phyloP scores from a whole-genome alignment of 2,888 invertebrate genomes.

The Hyposoter dolosus region DNA sequence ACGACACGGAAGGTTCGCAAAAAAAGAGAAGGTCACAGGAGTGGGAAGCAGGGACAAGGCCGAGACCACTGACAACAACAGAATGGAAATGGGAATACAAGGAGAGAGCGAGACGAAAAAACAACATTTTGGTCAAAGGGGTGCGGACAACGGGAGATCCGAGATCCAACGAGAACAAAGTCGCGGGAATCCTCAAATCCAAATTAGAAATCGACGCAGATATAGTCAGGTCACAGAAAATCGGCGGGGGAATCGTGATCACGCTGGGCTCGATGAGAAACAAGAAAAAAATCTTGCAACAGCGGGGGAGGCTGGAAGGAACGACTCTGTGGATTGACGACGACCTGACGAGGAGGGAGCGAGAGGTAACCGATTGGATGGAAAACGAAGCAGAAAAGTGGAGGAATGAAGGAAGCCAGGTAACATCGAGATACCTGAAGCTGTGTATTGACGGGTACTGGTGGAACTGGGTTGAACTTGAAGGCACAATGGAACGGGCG shows the following conservation, averaged over 20 bases:
- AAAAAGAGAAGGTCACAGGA: neutral
- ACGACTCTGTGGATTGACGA: constrained; percentile 20
- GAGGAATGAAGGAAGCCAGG: neutral
- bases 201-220: neutral
- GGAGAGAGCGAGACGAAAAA: constrained; percentile 1
- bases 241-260: neutral
- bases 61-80: neutral
- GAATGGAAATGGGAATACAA: constrained; percentile 1
- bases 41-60: neutral
- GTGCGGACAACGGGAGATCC: neutral
- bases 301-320: neutral
- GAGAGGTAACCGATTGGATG: neutral
- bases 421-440: neutral
- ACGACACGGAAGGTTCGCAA: neutral
- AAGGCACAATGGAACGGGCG: neutral
- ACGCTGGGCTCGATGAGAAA: neutral
- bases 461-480: neutral
- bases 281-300: constrained; percentile 7
- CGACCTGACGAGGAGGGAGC: constrained; percentile 35
- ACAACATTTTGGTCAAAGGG: neutral
- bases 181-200: neutral
- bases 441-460: neutral
- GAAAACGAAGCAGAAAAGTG: neutral
- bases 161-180: neutral
- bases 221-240: neutral